Evolutionary conservation across 1,140 invertebrate species (phyloP).

Genomic region (Riptortus pedestris): DNA sequence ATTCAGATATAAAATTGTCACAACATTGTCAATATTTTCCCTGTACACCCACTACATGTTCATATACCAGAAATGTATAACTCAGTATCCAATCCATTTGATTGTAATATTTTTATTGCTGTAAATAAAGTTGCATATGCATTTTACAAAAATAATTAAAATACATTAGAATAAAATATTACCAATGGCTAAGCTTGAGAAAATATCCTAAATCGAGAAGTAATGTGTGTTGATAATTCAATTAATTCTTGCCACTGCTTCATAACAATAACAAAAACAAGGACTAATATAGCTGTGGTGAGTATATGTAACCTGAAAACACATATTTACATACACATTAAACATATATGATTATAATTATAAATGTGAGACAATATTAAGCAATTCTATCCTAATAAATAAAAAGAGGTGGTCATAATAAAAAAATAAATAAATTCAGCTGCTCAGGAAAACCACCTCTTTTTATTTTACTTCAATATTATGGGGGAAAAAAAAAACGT

Average conservation of each 20-base stretch:
- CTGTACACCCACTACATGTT: too few relatives aligned
- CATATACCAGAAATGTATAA: too few relatives aligned
- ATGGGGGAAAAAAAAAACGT: too few relatives aligned
- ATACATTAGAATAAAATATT: too few relatives aligned
- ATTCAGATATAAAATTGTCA: too few relatives aligned
- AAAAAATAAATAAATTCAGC: not conserved
- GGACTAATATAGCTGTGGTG: conserved; percentile 66
- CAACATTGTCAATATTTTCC: too few relatives aligned
- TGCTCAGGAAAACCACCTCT: not conserved
- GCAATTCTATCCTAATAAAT: not conserved
- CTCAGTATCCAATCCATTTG: too few relatives aligned
- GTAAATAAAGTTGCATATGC: too few relatives aligned
- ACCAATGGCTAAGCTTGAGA: not conserved
- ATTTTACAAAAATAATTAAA: too few relatives aligned
- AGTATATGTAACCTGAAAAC: conserved; percentile 69
- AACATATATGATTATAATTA: conserved; percentile 28
- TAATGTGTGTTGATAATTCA: conserved; percentile 17
- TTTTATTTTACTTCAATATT: too few relatives aligned
- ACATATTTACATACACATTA: too few relatives aligned
- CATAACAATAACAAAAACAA: conserved; percentile 68
- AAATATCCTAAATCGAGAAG: conserved; percentile 14
- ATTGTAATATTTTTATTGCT: too few relatives aligned
- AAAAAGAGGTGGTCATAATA: not conserved
- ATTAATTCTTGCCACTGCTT: conserved; percentile 71
- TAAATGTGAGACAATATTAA: conserved; percentile 18